Percentiles rank a stretch among this genome's conserved stretches.
Evolutionary conservation across 1,140 invertebrate genomes (phyloP).

Genomic region (Trachymyrmex cornetzi): DNA sequence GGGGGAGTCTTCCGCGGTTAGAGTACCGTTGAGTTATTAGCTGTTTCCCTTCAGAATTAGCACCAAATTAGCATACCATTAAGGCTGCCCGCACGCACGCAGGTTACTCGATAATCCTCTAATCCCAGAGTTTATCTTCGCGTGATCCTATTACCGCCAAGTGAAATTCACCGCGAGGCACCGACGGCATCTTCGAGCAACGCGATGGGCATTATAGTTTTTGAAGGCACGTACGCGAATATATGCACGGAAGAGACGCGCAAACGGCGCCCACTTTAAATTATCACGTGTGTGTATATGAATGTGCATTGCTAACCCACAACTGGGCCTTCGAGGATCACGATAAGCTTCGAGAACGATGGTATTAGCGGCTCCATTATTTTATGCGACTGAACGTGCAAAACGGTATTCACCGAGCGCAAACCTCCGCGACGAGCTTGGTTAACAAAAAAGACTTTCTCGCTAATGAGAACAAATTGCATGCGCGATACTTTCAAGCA

Average conservation of each 20-base stretch:
- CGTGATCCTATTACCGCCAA: constrained; percentile 73
- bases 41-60: constrained; percentile 79
- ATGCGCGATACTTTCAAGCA: constrained; percentile 25
- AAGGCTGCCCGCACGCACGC: constrained; percentile 70
- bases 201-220: constrained; percentile 49
- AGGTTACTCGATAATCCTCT: constrained; percentile 75
- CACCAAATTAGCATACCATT: constrained; percentile 78
- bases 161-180: constrained; percentile 59
- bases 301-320: constrained; percentile 13
- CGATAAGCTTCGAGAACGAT: constrained; percentile 1
- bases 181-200: constrained; percentile 33
- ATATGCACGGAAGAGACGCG: background rate
- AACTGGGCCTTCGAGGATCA: background rate
- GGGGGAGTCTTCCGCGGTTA: constrained; percentile 56
- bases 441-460: constrained; percentile 17
- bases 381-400: constrained; percentile 34
- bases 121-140: constrained; percentile 76
- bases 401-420: constrained; percentile 21
- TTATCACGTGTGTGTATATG: constrained; percentile 11
- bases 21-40: constrained; percentile 75
- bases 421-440: constrained; percentile 17
- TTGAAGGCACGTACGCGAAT: constrained; percentile 16
- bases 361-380: constrained; percentile 60
- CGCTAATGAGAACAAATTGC: constrained; percentile 60
- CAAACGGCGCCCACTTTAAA: constrained; percentile 9